Conservation (phyloP, 1,140 invertebrate species). For the Himalopsyche phryganea region DNA sequence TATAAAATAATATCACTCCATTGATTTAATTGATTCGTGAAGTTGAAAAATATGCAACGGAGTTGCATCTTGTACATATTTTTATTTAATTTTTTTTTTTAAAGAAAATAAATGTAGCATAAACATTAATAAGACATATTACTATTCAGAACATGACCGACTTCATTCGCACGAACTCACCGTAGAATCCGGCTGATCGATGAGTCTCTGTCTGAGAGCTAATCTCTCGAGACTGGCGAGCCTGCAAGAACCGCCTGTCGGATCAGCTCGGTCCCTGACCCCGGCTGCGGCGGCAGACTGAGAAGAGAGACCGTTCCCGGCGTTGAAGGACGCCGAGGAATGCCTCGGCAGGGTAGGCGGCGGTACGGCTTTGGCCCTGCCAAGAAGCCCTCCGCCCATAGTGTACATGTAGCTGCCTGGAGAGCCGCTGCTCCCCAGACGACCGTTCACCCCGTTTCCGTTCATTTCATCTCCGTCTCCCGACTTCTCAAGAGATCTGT, state of each 20-base stretch:
- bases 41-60: too few relatives aligned
- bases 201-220: conserved; percentile 66
- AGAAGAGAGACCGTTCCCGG: conserved; percentile 45
- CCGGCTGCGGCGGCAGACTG: conserved; percentile 46
- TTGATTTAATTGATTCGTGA: too few relatives aligned
- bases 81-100: too few relatives aligned
- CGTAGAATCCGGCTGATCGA: conserved; percentile 51
- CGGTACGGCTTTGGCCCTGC: conserved; percentile 55
- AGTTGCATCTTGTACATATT: too few relatives aligned
- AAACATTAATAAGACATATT: too few relatives aligned
- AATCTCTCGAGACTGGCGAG: conserved; percentile 68
- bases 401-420: conserved; percentile 50
- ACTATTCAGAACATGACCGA: too few relatives aligned
- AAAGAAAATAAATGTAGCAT: too few relatives aligned
- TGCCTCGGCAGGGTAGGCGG: conserved; percentile 67
- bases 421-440: conserved; percentile 37
- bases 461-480: conserved; percentile 16
- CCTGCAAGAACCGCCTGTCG: conserved; percentile 59
- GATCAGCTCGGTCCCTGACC: conserved; percentile 47
- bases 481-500: too few relatives aligned
- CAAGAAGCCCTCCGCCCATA: conserved; percentile 45
- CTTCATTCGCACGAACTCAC: too few relatives aligned
- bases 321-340: conserved; percentile 45
- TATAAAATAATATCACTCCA: too few relatives aligned
- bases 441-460: conserved; percentile 32